phyloP scores from a whole-genome alignment of 2,888 invertebrate species.

The Hirtodrosophila histrioides region DNA sequence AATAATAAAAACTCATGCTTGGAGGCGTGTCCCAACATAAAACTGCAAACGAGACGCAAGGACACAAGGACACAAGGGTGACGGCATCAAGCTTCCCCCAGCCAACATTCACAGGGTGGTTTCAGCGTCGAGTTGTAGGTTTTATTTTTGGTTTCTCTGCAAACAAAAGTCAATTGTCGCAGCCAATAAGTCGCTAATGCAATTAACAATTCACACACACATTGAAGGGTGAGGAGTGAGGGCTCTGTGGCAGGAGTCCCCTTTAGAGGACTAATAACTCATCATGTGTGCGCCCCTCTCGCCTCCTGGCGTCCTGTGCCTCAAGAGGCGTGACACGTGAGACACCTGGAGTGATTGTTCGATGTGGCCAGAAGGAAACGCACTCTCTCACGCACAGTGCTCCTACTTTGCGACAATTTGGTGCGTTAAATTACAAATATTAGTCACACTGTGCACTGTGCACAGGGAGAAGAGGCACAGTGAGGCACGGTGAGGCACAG shows the following conservation, averaged over 20 bases:
- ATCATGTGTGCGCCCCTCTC: conserved; percentile 25
- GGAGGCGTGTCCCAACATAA: conserved; percentile 82
- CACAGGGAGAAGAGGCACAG: too few relatives aligned
- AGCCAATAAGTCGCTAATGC: conserved; percentile 78
- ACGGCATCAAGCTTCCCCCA: conserved; percentile 11
- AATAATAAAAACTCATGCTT: conserved; percentile 79
- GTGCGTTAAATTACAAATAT: conserved; percentile 84
- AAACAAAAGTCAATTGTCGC: conserved; percentile 72
- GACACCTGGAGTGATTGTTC: conserved; percentile 83
- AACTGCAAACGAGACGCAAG: conserved; percentile 61
- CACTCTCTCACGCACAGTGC: conserved; percentile 6
- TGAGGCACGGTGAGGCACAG: background rate
- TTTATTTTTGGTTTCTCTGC: conserved; percentile 9
- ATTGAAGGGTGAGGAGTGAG: conserved; percentile 9
- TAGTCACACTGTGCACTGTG: conserved; percentile 70
- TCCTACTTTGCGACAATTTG: conserved; percentile 82
- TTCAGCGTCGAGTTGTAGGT: background rate
- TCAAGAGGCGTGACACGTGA: conserved; percentile 82
- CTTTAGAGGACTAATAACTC: conserved; percentile 75
- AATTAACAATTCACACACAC: conserved; percentile 72
- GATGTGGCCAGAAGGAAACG: conserved; percentile 34
- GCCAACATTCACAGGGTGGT: conserved; percentile 43
- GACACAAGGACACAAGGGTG: conserved; percentile 26
- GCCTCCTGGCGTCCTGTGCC: conserved; percentile 6
- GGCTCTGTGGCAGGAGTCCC: background rate